These are phyloP conservation scores for Prenolepis imparis DNA, from an alignment of 2,888 invertebrate genomes.

Conservation along the genomic window DNA sequence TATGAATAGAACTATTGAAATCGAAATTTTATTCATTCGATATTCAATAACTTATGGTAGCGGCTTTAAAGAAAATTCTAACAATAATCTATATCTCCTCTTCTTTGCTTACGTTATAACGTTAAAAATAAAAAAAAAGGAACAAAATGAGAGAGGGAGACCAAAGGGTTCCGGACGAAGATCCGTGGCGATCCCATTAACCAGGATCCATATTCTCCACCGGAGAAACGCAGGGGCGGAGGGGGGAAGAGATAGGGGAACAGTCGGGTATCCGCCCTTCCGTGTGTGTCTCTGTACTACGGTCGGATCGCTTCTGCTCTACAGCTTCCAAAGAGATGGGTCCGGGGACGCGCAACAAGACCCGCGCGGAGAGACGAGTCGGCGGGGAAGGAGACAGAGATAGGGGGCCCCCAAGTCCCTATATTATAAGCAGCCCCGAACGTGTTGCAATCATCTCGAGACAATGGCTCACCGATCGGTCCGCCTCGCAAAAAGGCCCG, in stretches of 20 bases:
- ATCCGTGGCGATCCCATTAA: slow-evolving; percentile 69
- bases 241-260: slow-evolving; percentile 29
- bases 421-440: slow-evolving; percentile 85
- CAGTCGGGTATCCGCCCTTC: slow-evolving; percentile 69
- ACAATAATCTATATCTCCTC: neutral
- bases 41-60: neutral
- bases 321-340: slow-evolving; percentile 57
- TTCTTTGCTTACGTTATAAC: slow-evolving; percentile 19
- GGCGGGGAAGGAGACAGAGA: slow-evolving; percentile 71
- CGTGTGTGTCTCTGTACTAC: slow-evolving; percentile 71
- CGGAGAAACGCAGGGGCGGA: slow-evolving; percentile 6
- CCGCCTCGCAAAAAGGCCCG: slow-evolving; percentile 82
- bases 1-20: neutral
- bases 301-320: slow-evolving; percentile 65
- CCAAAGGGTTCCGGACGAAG: slow-evolving; percentile 44
- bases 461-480: slow-evolving; percentile 84
- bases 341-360: slow-evolving; percentile 50
- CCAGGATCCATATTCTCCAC: slow-evolving; percentile 70
- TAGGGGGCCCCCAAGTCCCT: slow-evolving; percentile 76
- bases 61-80: slow-evolving; percentile 11
- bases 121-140: slow-evolving; percentile 13
- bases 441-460: slow-evolving; percentile 86
- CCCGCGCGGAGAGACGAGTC: slow-evolving; percentile 40
- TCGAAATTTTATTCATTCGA: neutral
- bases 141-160: slow-evolving; percentile 12